phyloP scores from a whole-genome alignment of 2,113 vertebrate genomes.

The Lota lota region DNA sequence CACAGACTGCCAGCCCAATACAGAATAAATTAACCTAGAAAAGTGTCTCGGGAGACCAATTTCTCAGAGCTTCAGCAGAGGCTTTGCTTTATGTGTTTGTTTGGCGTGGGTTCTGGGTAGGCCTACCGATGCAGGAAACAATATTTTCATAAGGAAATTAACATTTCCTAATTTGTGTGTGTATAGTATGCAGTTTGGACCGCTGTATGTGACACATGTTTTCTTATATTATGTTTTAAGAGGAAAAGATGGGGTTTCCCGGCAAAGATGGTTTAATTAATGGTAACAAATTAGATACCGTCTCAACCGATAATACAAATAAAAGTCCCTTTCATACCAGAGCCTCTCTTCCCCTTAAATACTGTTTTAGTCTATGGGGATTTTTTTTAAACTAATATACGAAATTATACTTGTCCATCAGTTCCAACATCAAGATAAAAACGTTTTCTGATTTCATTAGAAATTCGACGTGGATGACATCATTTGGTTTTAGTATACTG shows the following conservation, averaged over 20 bases:
- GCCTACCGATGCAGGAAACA: conserved; percentile 43
- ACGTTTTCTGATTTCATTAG: too few relatives aligned
- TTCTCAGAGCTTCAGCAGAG: conserved; percentile 66
- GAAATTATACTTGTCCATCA: too few relatives aligned
- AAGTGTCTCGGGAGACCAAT: conserved; percentile 62
- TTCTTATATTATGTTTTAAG: conserved; percentile 1
- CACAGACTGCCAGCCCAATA: conserved; percentile 41
- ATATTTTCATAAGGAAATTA: conserved; percentile 65
- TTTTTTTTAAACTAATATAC: too few relatives aligned
- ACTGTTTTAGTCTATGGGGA: too few relatives aligned
- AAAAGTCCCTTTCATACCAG: too few relatives aligned
- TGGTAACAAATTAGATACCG: too few relatives aligned
- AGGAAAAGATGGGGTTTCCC: too few relatives aligned
- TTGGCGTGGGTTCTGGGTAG: conserved; percentile 42
- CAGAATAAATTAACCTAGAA: conserved; percentile 64
- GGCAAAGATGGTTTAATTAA: too few relatives aligned
- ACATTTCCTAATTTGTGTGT: conserved; percentile 57
- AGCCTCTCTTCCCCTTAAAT: too few relatives aligned
- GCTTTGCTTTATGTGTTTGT: conserved; percentile 55
- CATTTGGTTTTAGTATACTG: conserved; percentile 36
- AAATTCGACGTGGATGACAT: too few relatives aligned
- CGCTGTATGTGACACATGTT: conserved; percentile 11
- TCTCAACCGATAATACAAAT: too few relatives aligned
- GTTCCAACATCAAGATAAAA: too few relatives aligned
- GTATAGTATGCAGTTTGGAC: conserved; percentile 24